These are phyloP conservation scores for Peribatodes rhomboidaria DNA, from an alignment of 2,888 invertebrate species.

Conservation along the genomic window DNA sequence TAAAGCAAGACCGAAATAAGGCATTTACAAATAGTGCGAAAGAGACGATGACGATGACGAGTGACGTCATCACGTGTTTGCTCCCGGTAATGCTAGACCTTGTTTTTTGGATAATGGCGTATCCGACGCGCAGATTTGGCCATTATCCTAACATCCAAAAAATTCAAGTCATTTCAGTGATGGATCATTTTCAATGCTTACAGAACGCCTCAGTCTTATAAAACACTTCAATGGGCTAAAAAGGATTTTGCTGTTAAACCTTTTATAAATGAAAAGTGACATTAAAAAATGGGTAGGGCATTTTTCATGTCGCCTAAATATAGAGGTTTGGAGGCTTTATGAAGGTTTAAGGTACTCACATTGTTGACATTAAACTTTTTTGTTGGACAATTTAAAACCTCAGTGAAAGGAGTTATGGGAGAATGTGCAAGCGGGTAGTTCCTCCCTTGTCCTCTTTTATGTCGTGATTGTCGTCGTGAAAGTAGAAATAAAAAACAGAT, in stretches of 20 bases:
- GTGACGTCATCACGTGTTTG: too few relatives aligned
- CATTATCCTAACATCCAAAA: not conserved
- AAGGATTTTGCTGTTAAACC: slow-evolving; percentile 18
- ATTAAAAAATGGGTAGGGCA: not conserved
- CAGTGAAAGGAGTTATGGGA: too few relatives aligned
- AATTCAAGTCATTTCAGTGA: slow-evolving; percentile 7
- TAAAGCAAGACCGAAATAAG: too few relatives aligned
- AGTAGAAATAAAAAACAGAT: too few relatives aligned
- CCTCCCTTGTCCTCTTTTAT: too few relatives aligned
- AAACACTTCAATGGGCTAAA: slow-evolving; percentile 14
- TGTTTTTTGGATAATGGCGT: too few relatives aligned
- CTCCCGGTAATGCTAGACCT: too few relatives aligned
- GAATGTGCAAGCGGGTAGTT: too few relatives aligned
- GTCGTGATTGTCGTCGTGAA: too few relatives aligned
- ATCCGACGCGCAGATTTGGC: too few relatives aligned
- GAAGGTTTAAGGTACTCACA: not conserved
- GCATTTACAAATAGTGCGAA: too few relatives aligned
- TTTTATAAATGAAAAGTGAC: slow-evolving; percentile 18
- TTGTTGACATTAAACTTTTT: not conserved
- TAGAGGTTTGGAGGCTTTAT: not conserved
- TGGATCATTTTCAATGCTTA: slow-evolving; percentile 3
- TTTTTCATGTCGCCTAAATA: not conserved
- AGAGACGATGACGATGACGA: too few relatives aligned
- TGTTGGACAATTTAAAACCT: not conserved
- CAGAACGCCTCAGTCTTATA: slow-evolving; percentile 10